Conservation (phyloP, 1,140 invertebrate species). For the Platyura marginata region DNA sequence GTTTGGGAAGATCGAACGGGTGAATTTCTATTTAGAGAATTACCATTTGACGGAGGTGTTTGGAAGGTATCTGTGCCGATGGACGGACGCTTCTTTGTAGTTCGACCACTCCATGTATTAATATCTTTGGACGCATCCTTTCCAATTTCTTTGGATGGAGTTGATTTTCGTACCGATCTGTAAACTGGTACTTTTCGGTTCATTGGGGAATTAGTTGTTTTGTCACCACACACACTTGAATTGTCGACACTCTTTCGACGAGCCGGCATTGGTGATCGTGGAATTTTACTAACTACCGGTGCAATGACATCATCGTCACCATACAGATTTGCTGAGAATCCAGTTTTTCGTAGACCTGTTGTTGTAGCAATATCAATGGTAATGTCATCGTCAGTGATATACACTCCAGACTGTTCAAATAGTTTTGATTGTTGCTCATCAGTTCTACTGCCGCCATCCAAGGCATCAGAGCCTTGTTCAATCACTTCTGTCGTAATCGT, state of each 20-base stretch:
- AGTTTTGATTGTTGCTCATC: neutral
- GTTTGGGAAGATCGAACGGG: conserved; percentile 40
- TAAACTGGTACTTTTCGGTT: conserved; percentile 18
- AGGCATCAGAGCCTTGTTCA: conserved; percentile 5
- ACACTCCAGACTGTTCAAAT: conserved; percentile 18
- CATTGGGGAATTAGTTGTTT: neutral
- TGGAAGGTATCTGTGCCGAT: conserved; percentile 48
- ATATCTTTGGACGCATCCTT: conserved; percentile 17
- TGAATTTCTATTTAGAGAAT: conserved; percentile 38
- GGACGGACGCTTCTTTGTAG: conserved; percentile 29
- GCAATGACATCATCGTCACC: conserved; percentile 26
- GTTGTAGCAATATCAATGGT: conserved; percentile 44
- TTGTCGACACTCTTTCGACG: conserved; percentile 3
- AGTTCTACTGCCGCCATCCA: neutral
- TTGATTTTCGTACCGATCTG: conserved; percentile 20
- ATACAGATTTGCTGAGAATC: conserved; percentile 35
- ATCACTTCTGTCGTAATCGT: conserved; percentile 14
- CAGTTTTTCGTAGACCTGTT: conserved; percentile 43
- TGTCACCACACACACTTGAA: neutral
- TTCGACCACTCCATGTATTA: conserved; percentile 52
- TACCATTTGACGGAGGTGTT: conserved; percentile 27
- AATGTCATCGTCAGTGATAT: conserved; percentile 30
- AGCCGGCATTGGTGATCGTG: conserved; percentile 22
- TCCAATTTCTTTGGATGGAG: conserved; percentile 14
- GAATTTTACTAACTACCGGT: conserved; percentile 22